Evolutionary conservation across 1,140 invertebrate genomes (phyloP).

Genomic region (Arion vulgaris): DNA sequence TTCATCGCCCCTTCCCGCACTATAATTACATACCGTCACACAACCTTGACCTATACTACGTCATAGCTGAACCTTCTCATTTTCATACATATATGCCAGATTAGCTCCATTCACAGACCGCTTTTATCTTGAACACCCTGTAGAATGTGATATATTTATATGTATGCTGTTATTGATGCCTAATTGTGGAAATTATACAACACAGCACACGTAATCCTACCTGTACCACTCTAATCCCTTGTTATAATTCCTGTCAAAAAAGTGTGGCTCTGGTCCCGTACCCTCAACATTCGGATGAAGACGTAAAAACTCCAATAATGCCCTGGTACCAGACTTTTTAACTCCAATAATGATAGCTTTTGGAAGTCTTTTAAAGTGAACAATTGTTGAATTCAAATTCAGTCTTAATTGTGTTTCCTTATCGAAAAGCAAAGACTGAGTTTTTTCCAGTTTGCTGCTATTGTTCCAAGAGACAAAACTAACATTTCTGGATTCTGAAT

Average conservation of each 20-base stretch:
- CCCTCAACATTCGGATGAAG: slow-evolving; percentile 72
- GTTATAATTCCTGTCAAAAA: slow-evolving; percentile 74
- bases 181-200: too few relatives aligned
- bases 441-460: not conserved
- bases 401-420: not conserved
- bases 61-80: too few relatives aligned
- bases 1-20: too few relatives aligned
- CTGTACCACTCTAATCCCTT: slow-evolving; percentile 75
- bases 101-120: too few relatives aligned
- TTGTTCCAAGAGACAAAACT: not conserved
- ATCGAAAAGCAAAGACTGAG: not conserved
- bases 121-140: too few relatives aligned
- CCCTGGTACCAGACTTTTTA: slow-evolving; percentile 74
- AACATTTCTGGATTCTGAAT: too few relatives aligned
- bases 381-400: not conserved
- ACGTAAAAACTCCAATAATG: slow-evolving; percentile 73
- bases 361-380: slow-evolving; percentile 50
- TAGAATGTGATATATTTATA: too few relatives aligned
- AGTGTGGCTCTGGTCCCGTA: slow-evolving; percentile 72
- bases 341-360: slow-evolving; percentile 73
- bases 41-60: too few relatives aligned
- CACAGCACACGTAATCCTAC: slow-evolving; percentile 44
- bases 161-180: too few relatives aligned
- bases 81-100: too few relatives aligned
- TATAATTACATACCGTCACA: too few relatives aligned